These are phyloP conservation scores for Arbacia lixula DNA, from an alignment of 53 echinoderm and acorn worm genomes.

Conservation along the genomic window DNA sequence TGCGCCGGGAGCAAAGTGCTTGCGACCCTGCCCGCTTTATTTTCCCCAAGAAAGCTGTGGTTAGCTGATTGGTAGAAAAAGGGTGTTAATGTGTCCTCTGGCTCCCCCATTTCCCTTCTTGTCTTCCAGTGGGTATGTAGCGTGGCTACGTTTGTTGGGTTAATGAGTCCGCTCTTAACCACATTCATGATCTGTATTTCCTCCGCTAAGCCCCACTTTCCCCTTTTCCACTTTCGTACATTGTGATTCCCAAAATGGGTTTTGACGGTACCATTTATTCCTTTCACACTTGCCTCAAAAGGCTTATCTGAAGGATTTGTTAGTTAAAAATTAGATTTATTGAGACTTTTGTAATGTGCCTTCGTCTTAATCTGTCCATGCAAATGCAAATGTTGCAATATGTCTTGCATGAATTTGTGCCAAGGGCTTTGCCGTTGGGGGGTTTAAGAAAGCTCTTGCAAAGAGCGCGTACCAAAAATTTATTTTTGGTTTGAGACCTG, in stretches of 20 bases:
- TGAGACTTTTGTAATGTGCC: no score
- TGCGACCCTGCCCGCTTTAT: conserved; percentile 7
- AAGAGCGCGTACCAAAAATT: no score
- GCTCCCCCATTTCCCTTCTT: conserved; percentile 46
- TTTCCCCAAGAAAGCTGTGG: conserved; percentile 3
- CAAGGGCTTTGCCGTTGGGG: no score
- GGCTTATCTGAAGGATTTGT: no score
- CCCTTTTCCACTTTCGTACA: conserved; percentile 12
- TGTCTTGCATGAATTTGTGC: no score
- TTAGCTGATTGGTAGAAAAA: conserved; percentile 37
- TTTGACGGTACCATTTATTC: conserved; percentile 13
- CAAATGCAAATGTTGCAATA: no score
- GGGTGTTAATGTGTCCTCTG: conserved; percentile 51
- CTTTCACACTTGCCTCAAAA: no score
- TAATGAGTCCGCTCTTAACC: conserved; percentile 36
- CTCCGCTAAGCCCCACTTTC: conserved; percentile 49
- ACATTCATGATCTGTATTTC: conserved; percentile 55
- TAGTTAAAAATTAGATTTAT: no score
- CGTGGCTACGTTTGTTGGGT: conserved; percentile 22
- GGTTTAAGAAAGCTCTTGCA: no score
- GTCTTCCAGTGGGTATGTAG: conserved; percentile 3
- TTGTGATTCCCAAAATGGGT: conserved; percentile 12
- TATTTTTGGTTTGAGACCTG: background rate
- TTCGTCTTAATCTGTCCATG: no score
- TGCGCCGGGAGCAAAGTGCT: conserved; percentile 8